Evolutionary conservation across 2,113 vertebrate species (phyloP), one percentile per base, ranked within the genome.

Genomic region (Canis aureus): DNA sequence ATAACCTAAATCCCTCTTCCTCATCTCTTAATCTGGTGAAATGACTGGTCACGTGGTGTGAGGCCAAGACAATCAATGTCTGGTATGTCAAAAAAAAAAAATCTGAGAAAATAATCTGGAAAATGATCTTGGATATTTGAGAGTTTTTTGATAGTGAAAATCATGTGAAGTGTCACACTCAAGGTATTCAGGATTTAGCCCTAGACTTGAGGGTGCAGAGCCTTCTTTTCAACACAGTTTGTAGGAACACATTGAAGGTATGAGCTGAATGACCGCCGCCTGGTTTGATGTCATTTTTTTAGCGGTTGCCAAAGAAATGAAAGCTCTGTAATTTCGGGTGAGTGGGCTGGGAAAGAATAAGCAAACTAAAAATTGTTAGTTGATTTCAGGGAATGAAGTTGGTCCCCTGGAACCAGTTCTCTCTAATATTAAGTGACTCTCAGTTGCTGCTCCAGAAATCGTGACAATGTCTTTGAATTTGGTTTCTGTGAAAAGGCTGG

Each of bases 401-500:
- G 25, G 78, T 64, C 57, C 57, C 60, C 64, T 97, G 87, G 90
- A 94, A 78, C 49, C 10, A 59, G n/a, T 92, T 73, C 59, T 73
- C n/a, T 92, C 73, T 85, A 96, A 82, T 94, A 94, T 74, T 96
- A 93, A 97, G 91, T 80, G 64, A 80, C 86, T 92, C 62, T 97
- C 51, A 57, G 38, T 96, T 92, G 80, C 69, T 90, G 81, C 60
- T 91, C 74, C 76, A 97, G 92, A 96, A 93, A 96, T 90, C 59
- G 10, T 91, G 94, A 98, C 92, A 96, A 97, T 95, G 67, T 78
- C 97, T 97, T 96, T 96, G 81, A 96, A 80, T 93, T 86, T 91
- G 55, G 92, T 96, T 98, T 97, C 83, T 94, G 53, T 83, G 74
- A 92, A 69, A 91, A 85, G 89, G 80, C 89, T 95, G 92, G 90